These are phyloP conservation scores for Brassicogethes aeneus DNA, from an alignment of 2,888 invertebrate genomes.

Conservation along the genomic window DNA sequence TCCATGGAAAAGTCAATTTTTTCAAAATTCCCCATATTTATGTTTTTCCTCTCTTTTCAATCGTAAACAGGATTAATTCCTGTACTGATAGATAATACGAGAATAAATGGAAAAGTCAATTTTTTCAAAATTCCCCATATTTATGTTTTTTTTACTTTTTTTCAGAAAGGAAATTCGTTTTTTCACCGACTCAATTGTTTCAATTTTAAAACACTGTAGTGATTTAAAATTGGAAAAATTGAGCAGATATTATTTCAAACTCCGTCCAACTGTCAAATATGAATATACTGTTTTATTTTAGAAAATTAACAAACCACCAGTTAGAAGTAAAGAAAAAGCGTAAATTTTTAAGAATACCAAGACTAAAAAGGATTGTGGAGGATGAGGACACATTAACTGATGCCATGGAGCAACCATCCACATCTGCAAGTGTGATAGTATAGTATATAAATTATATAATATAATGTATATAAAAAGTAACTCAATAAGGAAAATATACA, in stretches of 20 bases:
- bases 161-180: too few species aligned
- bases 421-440: conserved; percentile 20
- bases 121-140: too few species aligned
- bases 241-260: too few species aligned
- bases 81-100: too few species aligned
- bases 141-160: too few species aligned
- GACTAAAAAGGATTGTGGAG: conserved; percentile 19
- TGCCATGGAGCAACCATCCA: conserved; percentile 26
- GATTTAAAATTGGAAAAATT: background rate
- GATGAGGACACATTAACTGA: conserved; percentile 20
- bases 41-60: too few species aligned
- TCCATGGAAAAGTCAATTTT: too few species aligned
- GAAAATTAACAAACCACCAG: conserved; percentile 42
- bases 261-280: background rate
- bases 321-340: conserved; percentile 33
- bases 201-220: background rate
- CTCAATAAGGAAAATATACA: too few species aligned
- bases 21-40: too few species aligned
- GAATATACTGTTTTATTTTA: conserved; percentile 18
- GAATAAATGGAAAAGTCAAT: too few species aligned
- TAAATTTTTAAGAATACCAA: conserved; percentile 17
- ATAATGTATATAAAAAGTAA: background rate
- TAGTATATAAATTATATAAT: conserved; percentile 7
- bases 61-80: too few species aligned
- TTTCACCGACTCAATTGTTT: too few species aligned